Evolutionary conservation across 2,797 vertebrate species (phyloP).

Genomic region (Oreonectes daqikongensis): DNA sequence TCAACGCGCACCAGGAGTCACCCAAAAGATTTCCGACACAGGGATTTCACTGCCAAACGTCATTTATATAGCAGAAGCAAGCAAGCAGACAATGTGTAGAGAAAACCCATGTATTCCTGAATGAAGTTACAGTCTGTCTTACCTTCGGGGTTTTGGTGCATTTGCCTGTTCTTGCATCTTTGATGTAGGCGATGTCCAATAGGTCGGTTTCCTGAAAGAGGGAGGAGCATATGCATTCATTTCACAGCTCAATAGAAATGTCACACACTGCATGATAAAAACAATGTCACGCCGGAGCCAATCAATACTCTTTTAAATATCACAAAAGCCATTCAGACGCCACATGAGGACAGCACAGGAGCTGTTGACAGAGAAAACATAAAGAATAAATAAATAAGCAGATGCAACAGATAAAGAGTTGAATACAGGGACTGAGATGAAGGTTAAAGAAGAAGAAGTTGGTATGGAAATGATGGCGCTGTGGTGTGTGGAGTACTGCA

Average conservation of each 20-base stretch:
- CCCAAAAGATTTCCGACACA: too few species aligned
- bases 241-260: slow-evolving; percentile 1
- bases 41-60: too few species aligned
- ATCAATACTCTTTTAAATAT: slow-evolving; percentile 25
- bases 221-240: background rate
- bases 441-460: too few species aligned
- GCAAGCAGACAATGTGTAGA: too few species aligned
- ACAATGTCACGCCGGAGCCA: background rate
- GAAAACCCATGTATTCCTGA: too few species aligned
- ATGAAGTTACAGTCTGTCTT: slow-evolving; percentile 38
- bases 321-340: slow-evolving; percentile 18
- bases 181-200: slow-evolving; percentile 79
- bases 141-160: slow-evolving; percentile 81
- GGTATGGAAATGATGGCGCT: slow-evolving; percentile 20
- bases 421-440: background rate
- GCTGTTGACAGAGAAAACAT: slow-evolving; percentile 27
- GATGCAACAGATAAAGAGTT: background rate
- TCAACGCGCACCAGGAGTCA: too few species aligned
- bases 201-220: slow-evolving; percentile 78
- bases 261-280: background rate
- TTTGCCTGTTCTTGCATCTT: slow-evolving; percentile 81
- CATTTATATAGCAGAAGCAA: too few species aligned
- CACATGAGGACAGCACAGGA: background rate
- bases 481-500: slow-evolving; percentile 27
- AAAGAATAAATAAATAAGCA: background rate